Evolutionary conservation across 2,113 vertebrate species (phyloP).

Genomic region (Myrmecobius fasciatus): DNA sequence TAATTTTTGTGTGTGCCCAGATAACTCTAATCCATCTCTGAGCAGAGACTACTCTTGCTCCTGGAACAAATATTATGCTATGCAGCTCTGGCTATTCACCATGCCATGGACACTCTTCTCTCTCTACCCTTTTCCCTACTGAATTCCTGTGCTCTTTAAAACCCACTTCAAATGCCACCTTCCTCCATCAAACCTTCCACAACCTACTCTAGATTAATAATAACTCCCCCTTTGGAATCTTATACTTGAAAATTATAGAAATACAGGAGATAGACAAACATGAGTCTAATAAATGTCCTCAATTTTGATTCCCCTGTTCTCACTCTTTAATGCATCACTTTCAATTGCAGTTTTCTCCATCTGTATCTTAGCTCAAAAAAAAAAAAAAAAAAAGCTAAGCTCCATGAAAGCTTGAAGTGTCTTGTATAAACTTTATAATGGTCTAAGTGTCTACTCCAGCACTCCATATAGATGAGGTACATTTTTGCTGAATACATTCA

Average conservation of each 20-base stretch:
- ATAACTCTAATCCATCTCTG: too few relatives aligned
- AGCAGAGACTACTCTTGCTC: not conserved
- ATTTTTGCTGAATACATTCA: not conserved
- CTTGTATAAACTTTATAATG: not conserved
- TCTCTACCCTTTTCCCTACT: not conserved
- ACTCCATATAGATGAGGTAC: conserved; percentile 1
- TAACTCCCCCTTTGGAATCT: not conserved
- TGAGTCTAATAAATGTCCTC: not conserved
- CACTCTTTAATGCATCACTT: not conserved
- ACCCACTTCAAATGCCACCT: not conserved
- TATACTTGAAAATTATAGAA: not conserved
- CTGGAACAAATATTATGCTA: not conserved
- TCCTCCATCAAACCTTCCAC: not conserved
- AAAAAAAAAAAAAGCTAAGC: not conserved
- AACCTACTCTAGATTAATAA: not conserved
- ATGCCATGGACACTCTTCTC: not conserved
- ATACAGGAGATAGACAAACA: not conserved
- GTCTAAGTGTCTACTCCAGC: not conserved
- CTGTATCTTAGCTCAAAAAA: not conserved
- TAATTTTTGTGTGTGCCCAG: too few relatives aligned
- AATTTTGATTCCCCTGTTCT: not conserved
- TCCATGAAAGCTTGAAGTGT: not conserved
- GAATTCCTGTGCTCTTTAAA: not conserved
- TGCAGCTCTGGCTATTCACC: not conserved
- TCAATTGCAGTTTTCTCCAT: not conserved